Conservation (phyloP, 2,113 vertebrate species). For the Oryzias celebensis region DNA sequence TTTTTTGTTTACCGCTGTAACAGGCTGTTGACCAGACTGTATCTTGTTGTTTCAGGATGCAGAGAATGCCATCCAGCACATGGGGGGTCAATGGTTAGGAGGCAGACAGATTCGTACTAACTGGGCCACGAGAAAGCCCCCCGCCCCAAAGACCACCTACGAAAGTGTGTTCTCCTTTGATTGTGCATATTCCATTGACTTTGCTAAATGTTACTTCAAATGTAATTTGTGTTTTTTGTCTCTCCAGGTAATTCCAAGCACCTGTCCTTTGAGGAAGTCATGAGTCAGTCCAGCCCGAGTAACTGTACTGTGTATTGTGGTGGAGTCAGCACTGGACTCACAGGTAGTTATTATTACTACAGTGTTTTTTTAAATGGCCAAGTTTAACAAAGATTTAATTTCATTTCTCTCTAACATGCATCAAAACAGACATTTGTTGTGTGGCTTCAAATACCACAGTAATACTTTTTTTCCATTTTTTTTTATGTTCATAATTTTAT, state of each 20-base stretch:
- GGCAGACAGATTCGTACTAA: conserved; percentile 98
- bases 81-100: conserved; percentile 98
- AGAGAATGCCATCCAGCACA: conserved; percentile 97
- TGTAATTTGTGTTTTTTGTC: neutral
- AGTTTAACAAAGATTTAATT: too few species aligned
- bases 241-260: conserved; percentile 87
- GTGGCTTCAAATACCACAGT: too few species aligned
- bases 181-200: neutral
- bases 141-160: conserved; percentile 90
- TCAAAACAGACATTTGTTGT: too few species aligned
- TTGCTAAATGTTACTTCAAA: too few species aligned
- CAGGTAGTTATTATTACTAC: conserved; percentile 77
- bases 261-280: conserved; percentile 93
- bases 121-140: conserved; percentile 98
- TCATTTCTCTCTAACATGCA: too few species aligned
- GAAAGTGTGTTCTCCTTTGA: conserved; percentile 81
- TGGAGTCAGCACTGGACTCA: conserved; percentile 90
- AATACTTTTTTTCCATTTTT: too few species aligned
- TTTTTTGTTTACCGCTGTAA: too few species aligned
- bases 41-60: conserved; percentile 81
- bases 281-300: conserved; percentile 95
- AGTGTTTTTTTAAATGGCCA: neutral
- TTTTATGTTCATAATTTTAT: too few species aligned
- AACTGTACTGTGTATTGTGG: conserved; percentile 99
- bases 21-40: neutral